phyloP scores from a whole-genome alignment of 2,888 invertebrate genomes.

The Plebejus argus region DNA sequence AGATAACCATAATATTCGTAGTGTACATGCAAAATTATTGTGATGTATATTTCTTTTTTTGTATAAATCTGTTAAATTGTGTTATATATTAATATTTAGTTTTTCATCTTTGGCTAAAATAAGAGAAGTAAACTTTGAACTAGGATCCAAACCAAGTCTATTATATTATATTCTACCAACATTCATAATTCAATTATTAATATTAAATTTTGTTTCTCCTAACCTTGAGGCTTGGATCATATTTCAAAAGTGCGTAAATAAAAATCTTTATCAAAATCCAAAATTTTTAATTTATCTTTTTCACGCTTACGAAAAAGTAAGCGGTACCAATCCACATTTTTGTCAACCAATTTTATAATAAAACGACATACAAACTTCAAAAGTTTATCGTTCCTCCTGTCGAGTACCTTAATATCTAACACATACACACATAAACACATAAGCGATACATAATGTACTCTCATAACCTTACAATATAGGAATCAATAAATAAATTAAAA shows the following conservation, averaged over 20 bases:
- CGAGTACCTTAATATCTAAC: slow-evolving; percentile 35
- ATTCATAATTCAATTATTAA: no score
- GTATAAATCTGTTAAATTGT: no score
- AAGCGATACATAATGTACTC: slow-evolving; percentile 63
- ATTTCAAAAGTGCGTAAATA: neutral
- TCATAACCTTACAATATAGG: slow-evolving; percentile 64
- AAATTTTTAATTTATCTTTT: slow-evolving; percentile 2
- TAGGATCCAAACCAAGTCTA: no score
- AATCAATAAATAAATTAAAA: slow-evolving; percentile 46
- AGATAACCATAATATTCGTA: no score
- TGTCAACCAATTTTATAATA: slow-evolving; percentile 34
- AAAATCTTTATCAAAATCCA: slow-evolving; percentile 1
- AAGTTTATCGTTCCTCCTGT: slow-evolving; percentile 37
- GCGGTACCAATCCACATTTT: neutral
- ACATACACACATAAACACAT: slow-evolving; percentile 30
- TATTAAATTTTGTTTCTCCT: no score
- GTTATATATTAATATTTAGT: no score
- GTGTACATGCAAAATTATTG: no score
- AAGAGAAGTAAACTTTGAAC: no score
- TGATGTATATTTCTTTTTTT: no score
- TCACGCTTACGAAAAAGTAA: neutral
- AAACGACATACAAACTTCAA: slow-evolving; percentile 41
- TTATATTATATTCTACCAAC: no score
- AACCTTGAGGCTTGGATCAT: no score
- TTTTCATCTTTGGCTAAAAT: no score